phyloP scores from a whole-genome alignment of 2,797 vertebrate species.

The Enteromius anoplus region DNA sequence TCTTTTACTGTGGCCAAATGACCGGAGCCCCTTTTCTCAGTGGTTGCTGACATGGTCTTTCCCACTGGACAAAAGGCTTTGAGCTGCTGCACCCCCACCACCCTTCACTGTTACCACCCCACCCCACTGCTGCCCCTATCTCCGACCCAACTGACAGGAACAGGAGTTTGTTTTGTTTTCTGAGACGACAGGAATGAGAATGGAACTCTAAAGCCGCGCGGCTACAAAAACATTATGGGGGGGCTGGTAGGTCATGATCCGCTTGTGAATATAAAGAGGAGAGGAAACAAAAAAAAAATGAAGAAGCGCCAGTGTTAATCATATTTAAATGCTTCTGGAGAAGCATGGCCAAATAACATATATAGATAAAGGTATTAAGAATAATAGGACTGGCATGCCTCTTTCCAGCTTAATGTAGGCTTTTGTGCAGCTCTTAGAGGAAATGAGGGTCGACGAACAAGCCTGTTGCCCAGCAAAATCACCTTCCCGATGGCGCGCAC shows the following conservation, averaged over 20 bases:
- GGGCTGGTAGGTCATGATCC: conserved; percentile 23
- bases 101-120: conserved; percentile 67
- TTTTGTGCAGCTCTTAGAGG: conserved; percentile 68
- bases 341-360: conserved; percentile 71
- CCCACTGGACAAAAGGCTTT: conserved; percentile 79
- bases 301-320: conserved; percentile 63
- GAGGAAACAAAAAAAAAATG: conserved; percentile 26
- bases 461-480: conserved; percentile 50
- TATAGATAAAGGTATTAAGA: conserved; percentile 70
- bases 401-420: conserved; percentile 73
- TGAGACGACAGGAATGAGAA: conserved; percentile 63
- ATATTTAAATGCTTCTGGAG: conserved; percentile 66
- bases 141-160: conserved; percentile 67
- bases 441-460: conserved; percentile 64
- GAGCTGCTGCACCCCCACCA: conserved; percentile 64
- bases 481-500: conserved; percentile 52
- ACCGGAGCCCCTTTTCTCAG: conserved; percentile 66
- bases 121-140: conserved; percentile 48
- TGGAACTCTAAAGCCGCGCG: conserved; percentile 49
- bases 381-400: conserved; percentile 72
- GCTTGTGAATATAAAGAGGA: conserved; percentile 41
- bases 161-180: conserved; percentile 75
- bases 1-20: conserved; percentile 72
- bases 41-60: conserved; percentile 76
- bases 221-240: conserved; percentile 52